Evolutionary conservation across 2,888 invertebrate genomes (phyloP).

Genomic region (Eubasilissa splendida): DNA sequence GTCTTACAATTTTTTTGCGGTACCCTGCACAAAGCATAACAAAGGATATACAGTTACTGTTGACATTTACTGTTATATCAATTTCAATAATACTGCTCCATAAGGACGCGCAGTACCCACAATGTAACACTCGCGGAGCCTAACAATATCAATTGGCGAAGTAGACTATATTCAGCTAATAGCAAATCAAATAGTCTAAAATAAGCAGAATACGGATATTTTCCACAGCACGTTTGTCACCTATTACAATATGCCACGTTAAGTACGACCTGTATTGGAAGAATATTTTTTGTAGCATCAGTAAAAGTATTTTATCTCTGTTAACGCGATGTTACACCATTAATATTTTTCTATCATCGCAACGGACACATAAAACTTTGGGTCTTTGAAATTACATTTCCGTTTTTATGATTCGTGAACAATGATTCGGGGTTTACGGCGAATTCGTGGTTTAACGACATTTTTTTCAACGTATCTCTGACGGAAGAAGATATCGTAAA

Average conservation of each 20-base stretch:
- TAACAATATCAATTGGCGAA: too few relatives aligned
- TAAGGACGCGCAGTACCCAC: too few relatives aligned
- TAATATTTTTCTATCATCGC: constrained; percentile 55
- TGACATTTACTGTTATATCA: too few relatives aligned
- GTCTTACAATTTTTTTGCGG: too few relatives aligned
- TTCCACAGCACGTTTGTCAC: too few relatives aligned
- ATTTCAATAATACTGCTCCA: too few relatives aligned
- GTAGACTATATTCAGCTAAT: too few relatives aligned
- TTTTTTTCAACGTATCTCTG: constrained; percentile 46
- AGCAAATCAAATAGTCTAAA: too few relatives aligned
- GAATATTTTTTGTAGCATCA: constrained; percentile 1
- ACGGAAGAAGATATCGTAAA: constrained; percentile 50
- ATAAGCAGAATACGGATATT: too few relatives aligned
- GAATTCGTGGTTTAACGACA: constrained; percentile 55
- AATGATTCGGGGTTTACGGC: constrained; percentile 56
- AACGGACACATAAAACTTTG: constrained; percentile 55
- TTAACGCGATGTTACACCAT: constrained; percentile 55
- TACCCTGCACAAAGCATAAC: too few relatives aligned
- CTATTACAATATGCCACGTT: not conserved
- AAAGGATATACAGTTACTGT: too few relatives aligned
- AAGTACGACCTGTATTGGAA: not conserved
- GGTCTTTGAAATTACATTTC: constrained; percentile 57
- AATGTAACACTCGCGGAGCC: too few relatives aligned
- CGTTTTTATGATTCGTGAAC: constrained; percentile 58
- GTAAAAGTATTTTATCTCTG: constrained; percentile 28